Evolutionary conservation across 2,797 vertebrate genomes (phyloP).

Genomic region (Rhinophrynus dorsalis): DNA sequence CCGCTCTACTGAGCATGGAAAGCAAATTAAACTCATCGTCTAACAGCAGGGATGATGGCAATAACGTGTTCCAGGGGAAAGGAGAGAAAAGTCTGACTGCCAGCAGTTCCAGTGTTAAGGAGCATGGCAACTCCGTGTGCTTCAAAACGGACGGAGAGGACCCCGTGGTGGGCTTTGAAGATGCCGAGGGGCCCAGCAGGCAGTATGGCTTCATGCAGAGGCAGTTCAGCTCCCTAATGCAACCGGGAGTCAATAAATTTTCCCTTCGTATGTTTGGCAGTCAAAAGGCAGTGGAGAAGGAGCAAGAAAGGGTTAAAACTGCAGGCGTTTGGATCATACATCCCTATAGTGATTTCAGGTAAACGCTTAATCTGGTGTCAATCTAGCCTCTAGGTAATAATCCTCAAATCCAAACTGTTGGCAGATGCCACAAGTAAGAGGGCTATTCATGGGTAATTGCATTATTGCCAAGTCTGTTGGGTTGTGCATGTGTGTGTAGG

Average conservation of each 20-base stretch:
- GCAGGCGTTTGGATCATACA: conserved; percentile 99
- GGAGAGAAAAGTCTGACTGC: conserved; percentile 79
- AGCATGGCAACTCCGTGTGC: conserved; percentile 92
- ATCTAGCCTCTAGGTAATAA: conserved; percentile 1
- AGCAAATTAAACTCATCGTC: conserved; percentile 87
- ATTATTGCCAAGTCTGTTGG: not conserved
- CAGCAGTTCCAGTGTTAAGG: conserved; percentile 81
- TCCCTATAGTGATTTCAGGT: conserved; percentile 99
- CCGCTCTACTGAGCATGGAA: conserved; percentile 78
- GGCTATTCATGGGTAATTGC: not conserved
- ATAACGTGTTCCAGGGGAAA: conserved; percentile 85
- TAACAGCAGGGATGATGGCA: conserved; percentile 87
- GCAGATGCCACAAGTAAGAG: conserved; percentile 32
- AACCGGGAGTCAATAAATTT: conserved; percentile 98
- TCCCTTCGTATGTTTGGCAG: conserved; percentile 98
- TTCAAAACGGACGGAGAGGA: conserved; percentile 89
- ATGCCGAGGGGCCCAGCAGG: conserved; percentile 80
- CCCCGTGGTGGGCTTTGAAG: conserved; percentile 84
- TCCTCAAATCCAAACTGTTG: not conserved
- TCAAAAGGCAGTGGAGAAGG: conserved; percentile 97
- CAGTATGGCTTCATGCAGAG: conserved; percentile 92
- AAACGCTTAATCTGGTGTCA: conserved; percentile 60
- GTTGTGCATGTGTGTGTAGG: not conserved
- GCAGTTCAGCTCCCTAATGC: conserved; percentile 95
- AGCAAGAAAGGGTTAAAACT: conserved; percentile 96